phyloP scores from a whole-genome alignment of 2,888 invertebrate genomes.

The Calameuta filiformis region DNA sequence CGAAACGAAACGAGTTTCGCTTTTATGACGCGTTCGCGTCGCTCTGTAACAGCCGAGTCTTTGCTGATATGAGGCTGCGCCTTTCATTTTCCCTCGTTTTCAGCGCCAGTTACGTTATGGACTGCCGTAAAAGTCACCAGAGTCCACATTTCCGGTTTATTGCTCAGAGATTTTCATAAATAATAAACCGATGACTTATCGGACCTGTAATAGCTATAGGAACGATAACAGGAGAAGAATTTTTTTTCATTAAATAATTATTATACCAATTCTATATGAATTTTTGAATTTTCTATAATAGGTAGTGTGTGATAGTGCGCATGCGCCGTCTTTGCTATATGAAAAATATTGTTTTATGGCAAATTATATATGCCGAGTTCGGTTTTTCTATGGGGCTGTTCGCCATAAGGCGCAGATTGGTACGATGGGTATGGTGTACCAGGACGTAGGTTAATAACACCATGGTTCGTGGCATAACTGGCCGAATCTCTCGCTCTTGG shows the following conservation, averaged over 20 bases:
- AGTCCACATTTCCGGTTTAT: background rate
- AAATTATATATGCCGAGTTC: background rate
- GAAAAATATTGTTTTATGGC: background rate
- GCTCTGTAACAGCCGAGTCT: background rate
- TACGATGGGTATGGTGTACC: background rate
- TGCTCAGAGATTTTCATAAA: background rate
- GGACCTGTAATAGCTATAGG: background rate
- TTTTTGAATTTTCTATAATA: background rate
- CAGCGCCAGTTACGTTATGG: background rate
- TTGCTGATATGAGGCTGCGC: background rate
- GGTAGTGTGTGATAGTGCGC: background rate
- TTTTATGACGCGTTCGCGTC: background rate
- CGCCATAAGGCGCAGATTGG: constrained; percentile 7
- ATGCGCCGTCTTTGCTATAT: background rate
- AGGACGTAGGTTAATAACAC: constrained; percentile 41
- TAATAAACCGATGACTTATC: background rate
- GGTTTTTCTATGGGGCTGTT: constrained; percentile 14
- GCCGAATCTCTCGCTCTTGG: constrained; percentile 33
- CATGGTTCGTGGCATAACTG: constrained; percentile 41
- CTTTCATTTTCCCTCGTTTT: background rate
- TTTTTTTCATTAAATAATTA: background rate
- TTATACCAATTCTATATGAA: background rate
- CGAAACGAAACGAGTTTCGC: background rate
- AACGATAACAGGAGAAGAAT: background rate
- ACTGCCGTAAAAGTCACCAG: background rate